Percentiles rank a stretch among this genome's conserved stretches.
These are phyloP conservation scores for Trogon surrucura DNA, from an alignment of 2,113 vertebrate genomes.

Conservation along the genomic window DNA sequence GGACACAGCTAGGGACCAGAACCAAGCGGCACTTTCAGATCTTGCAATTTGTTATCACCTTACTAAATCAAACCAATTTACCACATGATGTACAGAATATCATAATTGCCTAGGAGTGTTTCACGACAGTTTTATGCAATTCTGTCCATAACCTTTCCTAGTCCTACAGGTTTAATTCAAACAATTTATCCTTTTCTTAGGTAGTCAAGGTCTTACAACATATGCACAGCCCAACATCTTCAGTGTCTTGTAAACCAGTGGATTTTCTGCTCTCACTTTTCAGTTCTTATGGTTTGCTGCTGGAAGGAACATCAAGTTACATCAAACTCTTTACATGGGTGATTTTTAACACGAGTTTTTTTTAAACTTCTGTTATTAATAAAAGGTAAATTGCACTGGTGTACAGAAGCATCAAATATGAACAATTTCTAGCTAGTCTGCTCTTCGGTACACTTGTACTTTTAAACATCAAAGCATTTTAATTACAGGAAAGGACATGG, in stretches of 20 bases:
- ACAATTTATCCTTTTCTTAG: background rate
- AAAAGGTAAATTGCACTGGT: background rate
- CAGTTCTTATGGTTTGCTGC: background rate
- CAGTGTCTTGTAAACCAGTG: background rate
- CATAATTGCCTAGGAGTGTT: background rate
- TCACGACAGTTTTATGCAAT: background rate
- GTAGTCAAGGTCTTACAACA: background rate
- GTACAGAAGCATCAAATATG: background rate
- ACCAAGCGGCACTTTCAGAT: background rate
- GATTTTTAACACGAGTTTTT: background rate
- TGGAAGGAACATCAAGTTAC: background rate
- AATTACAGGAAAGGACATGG: slow-evolving; percentile 27
- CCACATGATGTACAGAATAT: background rate
- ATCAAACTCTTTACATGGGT: background rate
- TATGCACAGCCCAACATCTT: background rate
- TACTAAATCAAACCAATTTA: background rate
- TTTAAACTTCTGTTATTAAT: background rate
- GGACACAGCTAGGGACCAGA: background rate
- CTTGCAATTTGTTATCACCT: background rate
- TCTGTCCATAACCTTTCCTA: background rate
- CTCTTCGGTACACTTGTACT: background rate
- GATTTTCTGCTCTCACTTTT: background rate
- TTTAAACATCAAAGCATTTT: slow-evolving; percentile 40
- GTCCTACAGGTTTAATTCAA: background rate
- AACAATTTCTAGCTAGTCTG: background rate